Evolutionary conservation across 2,113 vertebrate species (phyloP).

Genomic region (Alectura lathami): DNA sequence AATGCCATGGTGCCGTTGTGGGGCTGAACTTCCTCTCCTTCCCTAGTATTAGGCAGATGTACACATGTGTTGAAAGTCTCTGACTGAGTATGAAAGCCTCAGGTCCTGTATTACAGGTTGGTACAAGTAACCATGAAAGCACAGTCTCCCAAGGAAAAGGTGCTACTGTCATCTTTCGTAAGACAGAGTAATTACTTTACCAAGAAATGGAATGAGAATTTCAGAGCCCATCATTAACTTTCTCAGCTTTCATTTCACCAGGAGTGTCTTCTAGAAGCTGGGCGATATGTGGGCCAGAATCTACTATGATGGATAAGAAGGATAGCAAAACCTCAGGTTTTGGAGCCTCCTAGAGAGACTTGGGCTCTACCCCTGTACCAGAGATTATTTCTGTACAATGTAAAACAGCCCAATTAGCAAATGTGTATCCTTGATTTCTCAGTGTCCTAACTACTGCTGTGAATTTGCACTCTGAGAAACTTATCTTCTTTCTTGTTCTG

Average conservation of each 20-base stretch:
- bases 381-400: background rate
- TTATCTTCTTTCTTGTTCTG: background rate
- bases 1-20: background rate
- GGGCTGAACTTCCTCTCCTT: background rate
- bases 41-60: background rate
- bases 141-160: background rate
- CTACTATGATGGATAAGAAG: background rate
- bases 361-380: background rate
- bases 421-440: background rate
- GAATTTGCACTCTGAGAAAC: background rate
- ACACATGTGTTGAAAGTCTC: background rate
- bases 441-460: background rate
- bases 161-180: background rate
- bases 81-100: background rate
- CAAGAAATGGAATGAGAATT: background rate
- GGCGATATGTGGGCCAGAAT: background rate
- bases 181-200: background rate
- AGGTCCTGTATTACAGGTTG: background rate
- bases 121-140: background rate
- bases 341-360: background rate
- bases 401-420: background rate
- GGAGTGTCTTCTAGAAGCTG: background rate
- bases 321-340: background rate
- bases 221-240: background rate
- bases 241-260: background rate